A percentile compares a stretch with the other conserved stretches of the same genome.
Conservation (phyloP, 1,140 invertebrate genomes). For the Tetragnatha versicolor region DNA sequence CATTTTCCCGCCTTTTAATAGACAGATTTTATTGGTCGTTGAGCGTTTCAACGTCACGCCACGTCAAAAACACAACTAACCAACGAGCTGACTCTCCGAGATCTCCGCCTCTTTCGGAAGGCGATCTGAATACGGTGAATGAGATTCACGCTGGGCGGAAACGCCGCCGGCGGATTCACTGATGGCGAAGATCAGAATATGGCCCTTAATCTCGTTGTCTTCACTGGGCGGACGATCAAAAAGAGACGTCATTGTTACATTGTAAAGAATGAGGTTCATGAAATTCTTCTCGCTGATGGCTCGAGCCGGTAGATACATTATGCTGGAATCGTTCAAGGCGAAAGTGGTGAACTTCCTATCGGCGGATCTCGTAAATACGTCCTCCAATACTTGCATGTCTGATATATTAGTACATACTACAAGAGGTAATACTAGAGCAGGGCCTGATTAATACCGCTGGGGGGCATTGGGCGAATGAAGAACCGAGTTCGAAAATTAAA, state of each 20-base stretch:
- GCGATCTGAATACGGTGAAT: no score
- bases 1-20: no score
- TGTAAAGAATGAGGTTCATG: neutral
- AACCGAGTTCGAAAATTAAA: no score
- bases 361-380: neutral
- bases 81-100: no score
- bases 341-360: neutral
- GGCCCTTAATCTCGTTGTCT: neutral
- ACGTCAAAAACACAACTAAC: no score
- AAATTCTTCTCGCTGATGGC: neutral
- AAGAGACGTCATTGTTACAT: neutral
- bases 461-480: slow-evolving; percentile 2
- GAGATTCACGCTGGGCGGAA: no score
- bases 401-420: neutral
- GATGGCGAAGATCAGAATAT: neutral
- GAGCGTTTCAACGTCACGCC: no score
- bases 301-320: neutral
- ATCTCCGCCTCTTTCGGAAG: no score
- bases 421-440: neutral
- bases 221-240: neutral
- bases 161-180: no score
- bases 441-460: neutral
- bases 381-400: neutral
- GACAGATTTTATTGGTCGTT: no score
- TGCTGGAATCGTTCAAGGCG: neutral